Percentiles rank a stretch among this genome's conserved stretches.
phyloP scores from a whole-genome alignment of 2,888 invertebrate genomes.

The Alitta virens region DNA sequence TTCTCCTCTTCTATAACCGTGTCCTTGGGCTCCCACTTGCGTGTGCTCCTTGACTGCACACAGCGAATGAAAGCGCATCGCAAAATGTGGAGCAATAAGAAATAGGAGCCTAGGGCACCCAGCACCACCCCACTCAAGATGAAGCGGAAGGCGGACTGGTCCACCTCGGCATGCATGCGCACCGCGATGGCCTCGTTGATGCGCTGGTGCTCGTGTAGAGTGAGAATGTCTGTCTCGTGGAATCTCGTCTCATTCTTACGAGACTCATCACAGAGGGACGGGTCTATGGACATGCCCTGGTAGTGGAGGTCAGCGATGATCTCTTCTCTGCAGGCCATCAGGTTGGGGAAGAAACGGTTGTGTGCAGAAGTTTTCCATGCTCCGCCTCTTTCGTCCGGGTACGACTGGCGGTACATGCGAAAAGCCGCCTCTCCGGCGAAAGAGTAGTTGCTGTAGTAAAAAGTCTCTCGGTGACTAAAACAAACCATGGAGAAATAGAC shows the following conservation, averaged over 20 bases:
- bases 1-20: constrained; percentile 16
- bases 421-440: constrained; percentile 32
- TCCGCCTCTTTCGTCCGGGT: constrained; percentile 21
- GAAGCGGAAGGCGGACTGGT: constrained; percentile 17
- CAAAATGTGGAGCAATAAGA: constrained; percentile 17
- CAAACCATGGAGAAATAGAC: constrained; percentile 31
- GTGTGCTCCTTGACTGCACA: constrained; percentile 11
- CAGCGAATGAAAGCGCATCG: constrained; percentile 26
- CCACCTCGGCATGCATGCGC: constrained; percentile 17
- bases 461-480: constrained; percentile 32
- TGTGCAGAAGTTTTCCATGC: constrained; percentile 25
- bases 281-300: constrained; percentile 25
- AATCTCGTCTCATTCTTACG: constrained; percentile 32
- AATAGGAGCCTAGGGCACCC: constrained; percentile 18
- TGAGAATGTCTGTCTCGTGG: constrained; percentile 25
- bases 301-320: constrained; percentile 28
- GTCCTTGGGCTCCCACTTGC: constrained; percentile 22
- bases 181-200: constrained; percentile 12
- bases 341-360: constrained; percentile 25
- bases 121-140: constrained; percentile 24
- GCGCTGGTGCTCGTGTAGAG: constrained; percentile 20
- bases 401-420: constrained; percentile 29
- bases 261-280: constrained; percentile 28
- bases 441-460: constrained; percentile 32
- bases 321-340: constrained; percentile 27